Evolutionary conservation across 64 coral and sea anemone genomes (phyloP), one percentile per base, ranked within the genome.

Genomic region (Pachyseris speciosa): DNA sequence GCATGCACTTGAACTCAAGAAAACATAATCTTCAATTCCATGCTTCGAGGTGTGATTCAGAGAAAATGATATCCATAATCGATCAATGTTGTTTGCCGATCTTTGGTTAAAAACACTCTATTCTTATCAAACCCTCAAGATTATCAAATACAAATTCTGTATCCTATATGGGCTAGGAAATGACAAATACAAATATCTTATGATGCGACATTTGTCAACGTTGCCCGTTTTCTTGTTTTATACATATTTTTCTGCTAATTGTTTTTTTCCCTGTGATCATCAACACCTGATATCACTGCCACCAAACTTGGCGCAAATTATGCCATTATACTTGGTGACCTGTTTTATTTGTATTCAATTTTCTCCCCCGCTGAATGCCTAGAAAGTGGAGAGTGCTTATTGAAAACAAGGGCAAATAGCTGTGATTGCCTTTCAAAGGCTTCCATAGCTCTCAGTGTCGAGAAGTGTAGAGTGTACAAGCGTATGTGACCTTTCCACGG

Each of bases 11-110:
- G 51, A 81, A 22, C 59, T 30, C 36, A 37, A 52, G 33, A 81
- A 61, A 81, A 81, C 77, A 81, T 81, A 81, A 81, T 81, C 53
- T 63, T 81, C 63, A 61, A 81, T 81, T 34, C 52, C 53, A 27
- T 34, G 48, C 49, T 76, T 50, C 43, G 42, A 76, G 73, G 73
- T 76, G 73, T 50, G 44, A 50, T 40, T 9, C 2, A 76, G 28
- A 76, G 75, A 79, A 79, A 79, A 27, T 17, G 75, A 79, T 81
- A 81, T 81, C 53, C 17, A 39, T 61, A 81, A 81, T 79, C 77
- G 53, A 81, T 81, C 51, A 63, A n/a, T 27, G 53, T 10, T 81
- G 53, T 81, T 81, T 81, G 53, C 51, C 20, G 51, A 81, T 61
- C 53, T 60, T 81, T 61, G 77, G 77, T 37, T 41, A 61, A 60